Conservation (phyloP, 1,140 invertebrate species). For the Tetragnatha versicolor region DNA sequence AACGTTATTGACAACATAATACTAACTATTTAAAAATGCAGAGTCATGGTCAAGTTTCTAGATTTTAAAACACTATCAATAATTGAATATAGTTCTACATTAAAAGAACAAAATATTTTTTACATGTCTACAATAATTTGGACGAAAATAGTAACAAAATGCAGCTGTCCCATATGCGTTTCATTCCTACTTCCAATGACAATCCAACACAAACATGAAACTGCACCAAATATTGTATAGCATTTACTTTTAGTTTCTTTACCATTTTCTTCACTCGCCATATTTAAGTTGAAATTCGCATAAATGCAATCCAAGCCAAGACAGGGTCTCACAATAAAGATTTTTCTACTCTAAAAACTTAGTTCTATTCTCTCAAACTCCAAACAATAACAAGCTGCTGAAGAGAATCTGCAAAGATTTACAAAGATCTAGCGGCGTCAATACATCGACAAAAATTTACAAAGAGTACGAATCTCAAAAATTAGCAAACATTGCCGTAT, state of each 20-base stretch:
- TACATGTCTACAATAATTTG: not conserved
- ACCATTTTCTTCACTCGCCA: conserved; percentile 44
- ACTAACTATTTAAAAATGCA: not conserved
- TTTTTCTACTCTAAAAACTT: too few species aligned
- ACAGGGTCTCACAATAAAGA: too few species aligned
- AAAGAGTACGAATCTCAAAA: too few species aligned
- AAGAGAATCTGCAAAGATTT: too few species aligned
- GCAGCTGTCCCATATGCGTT: not conserved
- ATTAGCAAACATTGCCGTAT: too few species aligned
- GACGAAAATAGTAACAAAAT: not conserved
- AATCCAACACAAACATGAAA: not conserved
- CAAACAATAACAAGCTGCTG: too few species aligned
- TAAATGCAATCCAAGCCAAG: too few species aligned
- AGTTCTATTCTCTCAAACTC: too few species aligned
- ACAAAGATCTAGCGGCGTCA: too few species aligned
- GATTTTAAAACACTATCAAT: not conserved
- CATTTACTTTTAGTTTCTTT: conserved; percentile 41
- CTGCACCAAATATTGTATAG: not conserved
- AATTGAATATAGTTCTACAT: not conserved
- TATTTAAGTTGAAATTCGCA: too few species aligned
- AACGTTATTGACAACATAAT: not conserved
- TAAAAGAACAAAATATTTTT: not conserved
- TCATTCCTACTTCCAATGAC: not conserved
- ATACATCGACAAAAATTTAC: too few species aligned
- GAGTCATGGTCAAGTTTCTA: not conserved